Evolutionary conservation across 2,888 invertebrate genomes (phyloP), one percentile per base, ranked within the genome.

Genomic region (Agelastica alni): DNA sequence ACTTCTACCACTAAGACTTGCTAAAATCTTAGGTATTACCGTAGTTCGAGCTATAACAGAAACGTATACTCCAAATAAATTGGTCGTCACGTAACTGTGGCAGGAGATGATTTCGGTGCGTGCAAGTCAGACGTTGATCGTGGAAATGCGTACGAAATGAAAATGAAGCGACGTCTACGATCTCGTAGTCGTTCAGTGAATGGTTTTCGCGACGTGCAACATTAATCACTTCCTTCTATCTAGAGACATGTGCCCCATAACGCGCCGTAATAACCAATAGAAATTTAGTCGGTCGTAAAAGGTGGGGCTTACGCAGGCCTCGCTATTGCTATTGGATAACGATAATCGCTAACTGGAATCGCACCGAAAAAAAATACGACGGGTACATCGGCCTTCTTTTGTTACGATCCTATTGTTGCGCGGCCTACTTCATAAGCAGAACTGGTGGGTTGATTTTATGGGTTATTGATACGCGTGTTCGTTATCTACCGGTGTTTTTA

Each of bases 211-310:
- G 42, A 37, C 39, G 37, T 36, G 28, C 37, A n/a, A 49, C 59
- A 57, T 64, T 66, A 65, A 63, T 65, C 63, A 65, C 63, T 59
- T 65, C 64, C 62, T 63, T 57, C 62, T 64, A 62, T 63, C 63
- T 60, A 55, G 49, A 54, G 61, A 64, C 63, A 62, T 66, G 63
- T 67, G 69, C 62, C 54, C 63, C 60, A 61, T 64, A 64, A 64
- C 64, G 60, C 16, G 37, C 58, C 43, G 56, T 59, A 54, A 59
- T 64, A 55, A 26, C 70, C 70, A 71, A 71, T 71, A 65, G 68
- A 67, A 69, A 57, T 63, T 59, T 64, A 64, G 69, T 61, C 53
- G 49, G 63, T 61, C 54, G 64, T 63, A 56, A 68, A 66, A 70
- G 70, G 70, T 63, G 70, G 69, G 59, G 70, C 64, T 62, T 64